Conservation (phyloP, 2,113 vertebrate genomes). For the Chaetura pelagica region DNA sequence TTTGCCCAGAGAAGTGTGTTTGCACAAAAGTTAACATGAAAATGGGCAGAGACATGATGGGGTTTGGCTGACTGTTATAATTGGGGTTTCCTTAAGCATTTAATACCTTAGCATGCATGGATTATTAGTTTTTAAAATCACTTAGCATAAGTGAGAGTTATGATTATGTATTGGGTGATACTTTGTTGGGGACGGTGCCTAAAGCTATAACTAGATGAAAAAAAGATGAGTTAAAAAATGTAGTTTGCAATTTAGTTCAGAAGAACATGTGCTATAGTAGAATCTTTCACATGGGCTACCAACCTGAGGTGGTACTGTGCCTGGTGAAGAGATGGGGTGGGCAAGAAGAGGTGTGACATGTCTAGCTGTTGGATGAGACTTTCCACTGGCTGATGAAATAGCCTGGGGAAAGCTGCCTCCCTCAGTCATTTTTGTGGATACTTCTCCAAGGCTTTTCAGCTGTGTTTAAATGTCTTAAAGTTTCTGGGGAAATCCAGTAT, state of each 20-base stretch:
- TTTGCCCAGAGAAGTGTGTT: background rate
- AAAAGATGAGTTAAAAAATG: background rate
- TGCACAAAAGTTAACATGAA: background rate
- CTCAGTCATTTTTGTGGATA: background rate
- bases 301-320: rapidly evolving
- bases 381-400: background rate
- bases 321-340: background rate
- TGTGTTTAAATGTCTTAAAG: background rate
- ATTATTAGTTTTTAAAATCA: too few species aligned
- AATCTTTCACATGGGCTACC: rapidly evolving
- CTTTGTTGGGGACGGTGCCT: background rate
- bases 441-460: background rate
- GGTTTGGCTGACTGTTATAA: background rate
- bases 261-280: rapidly evolving
- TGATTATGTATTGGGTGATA: background rate
- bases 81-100: background rate
- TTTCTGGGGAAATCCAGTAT: background rate
- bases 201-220: background rate
- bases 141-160: background rate
- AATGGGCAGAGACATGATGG: background rate
- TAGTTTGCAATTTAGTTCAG: background rate
- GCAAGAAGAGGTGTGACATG: background rate
- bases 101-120: too few species aligned
- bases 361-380: background rate
- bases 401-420: background rate